These are phyloP conservation scores for Nomada flava DNA, from an alignment of 2,888 invertebrate genomes.

Conservation along the genomic window DNA sequence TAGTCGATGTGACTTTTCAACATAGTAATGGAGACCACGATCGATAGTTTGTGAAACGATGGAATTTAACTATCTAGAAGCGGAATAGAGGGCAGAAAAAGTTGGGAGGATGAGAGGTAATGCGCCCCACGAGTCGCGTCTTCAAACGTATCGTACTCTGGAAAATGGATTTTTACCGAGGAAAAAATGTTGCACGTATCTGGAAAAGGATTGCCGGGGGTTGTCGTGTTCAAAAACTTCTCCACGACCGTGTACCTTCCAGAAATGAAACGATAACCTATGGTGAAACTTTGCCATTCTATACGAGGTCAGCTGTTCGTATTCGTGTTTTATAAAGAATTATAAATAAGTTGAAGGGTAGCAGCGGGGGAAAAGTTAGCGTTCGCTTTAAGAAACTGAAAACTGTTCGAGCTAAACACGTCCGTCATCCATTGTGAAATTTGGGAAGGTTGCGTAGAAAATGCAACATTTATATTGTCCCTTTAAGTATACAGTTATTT, in stretches of 20 bases:
- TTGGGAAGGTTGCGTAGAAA: no score
- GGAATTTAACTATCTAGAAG: conserved; percentile 49
- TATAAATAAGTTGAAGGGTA: neutral
- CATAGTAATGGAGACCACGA: conserved; percentile 52
- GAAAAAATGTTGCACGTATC: conserved; percentile 42
- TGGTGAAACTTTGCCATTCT: conserved; percentile 13
- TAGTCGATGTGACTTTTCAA: conserved; percentile 33
- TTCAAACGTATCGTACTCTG: conserved; percentile 37
- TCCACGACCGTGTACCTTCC: neutral
- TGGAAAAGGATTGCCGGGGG: conserved; percentile 30
- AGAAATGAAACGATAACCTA: conserved; percentile 43
- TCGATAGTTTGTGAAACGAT: conserved; percentile 55
- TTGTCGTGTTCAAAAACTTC: conserved; percentile 12
- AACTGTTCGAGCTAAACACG: no score
- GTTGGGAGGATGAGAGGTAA: conserved; percentile 14
- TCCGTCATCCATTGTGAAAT: no score
- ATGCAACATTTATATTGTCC: no score
- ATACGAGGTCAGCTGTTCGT: neutral
- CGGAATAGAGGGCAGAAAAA: conserved; percentile 14
- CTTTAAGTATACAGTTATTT: no score
- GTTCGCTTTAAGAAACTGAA: no score
- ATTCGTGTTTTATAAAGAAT: neutral
- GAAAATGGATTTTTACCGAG: conserved; percentile 48
- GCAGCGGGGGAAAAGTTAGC: neutral
- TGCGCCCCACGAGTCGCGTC: conserved; percentile 36